phyloP scores from a whole-genome alignment of 2,797 vertebrate species.

The Lacerta agilis region DNA sequence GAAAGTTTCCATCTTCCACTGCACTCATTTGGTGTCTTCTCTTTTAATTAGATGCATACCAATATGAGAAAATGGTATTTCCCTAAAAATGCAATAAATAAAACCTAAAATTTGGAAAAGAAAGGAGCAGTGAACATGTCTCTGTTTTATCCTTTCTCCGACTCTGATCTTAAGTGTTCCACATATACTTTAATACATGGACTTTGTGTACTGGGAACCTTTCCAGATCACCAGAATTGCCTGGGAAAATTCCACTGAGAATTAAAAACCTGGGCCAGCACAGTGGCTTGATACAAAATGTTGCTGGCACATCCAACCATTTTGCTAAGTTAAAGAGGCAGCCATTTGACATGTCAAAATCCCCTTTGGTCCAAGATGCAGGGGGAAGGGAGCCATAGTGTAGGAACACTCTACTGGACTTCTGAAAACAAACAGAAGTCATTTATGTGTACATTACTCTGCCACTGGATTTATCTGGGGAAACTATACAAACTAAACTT shows the following conservation, averaged over 20 bases:
- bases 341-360: constrained; percentile 1
- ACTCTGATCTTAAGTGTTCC: constrained; percentile 4
- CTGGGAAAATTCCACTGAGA: constrained; percentile 27
- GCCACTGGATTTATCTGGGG: not conserved
- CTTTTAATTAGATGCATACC: not conserved
- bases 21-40: not conserved
- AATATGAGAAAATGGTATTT: not conserved
- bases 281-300: constrained; percentile 24
- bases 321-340: not conserved
- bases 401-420: not conserved
- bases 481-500: not conserved
- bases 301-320: not conserved
- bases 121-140: constrained; percentile 5
- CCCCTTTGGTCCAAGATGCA: not conserved
- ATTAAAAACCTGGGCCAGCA: constrained; percentile 26
- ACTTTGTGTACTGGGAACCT: constrained; percentile 14
- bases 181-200: not conserved
- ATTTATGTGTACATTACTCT: not conserved
- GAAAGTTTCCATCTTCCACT: not conserved
- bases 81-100: not conserved
- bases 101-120: not conserved
- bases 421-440: not conserved
- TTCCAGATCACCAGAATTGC: constrained; percentile 27
- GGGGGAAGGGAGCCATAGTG: not conserved
- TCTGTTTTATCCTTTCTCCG: constrained; percentile 1